These are phyloP conservation scores for Thamnaconus septentrionalis DNA, from an alignment of 2,113 vertebrate species.

Conservation along the genomic window DNA sequence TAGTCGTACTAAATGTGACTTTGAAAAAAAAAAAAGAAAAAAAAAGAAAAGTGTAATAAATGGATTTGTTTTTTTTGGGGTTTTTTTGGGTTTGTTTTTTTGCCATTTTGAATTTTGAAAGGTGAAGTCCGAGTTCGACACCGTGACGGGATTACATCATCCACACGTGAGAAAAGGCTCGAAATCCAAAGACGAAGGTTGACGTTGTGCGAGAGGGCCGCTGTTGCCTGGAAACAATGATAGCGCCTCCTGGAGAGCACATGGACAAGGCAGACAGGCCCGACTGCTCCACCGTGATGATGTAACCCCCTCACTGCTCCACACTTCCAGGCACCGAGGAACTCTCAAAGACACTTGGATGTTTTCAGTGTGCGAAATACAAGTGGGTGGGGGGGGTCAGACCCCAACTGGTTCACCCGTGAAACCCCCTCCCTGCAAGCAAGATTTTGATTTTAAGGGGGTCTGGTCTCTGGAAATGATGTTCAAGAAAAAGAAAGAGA, in stretches of 20 bases:
- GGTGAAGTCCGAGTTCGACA: constrained; percentile 53
- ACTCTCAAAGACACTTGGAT: constrained; percentile 44
- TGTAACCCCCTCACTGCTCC: constrained; percentile 54
- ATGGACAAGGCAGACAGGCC: constrained; percentile 14
- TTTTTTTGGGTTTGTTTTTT: constrained; percentile 32
- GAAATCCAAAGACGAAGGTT: constrained; percentile 55
- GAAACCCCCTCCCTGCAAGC: no score
- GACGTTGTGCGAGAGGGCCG: constrained; percentile 40
- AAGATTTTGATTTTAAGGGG: no score
- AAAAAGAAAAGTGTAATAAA: constrained; percentile 48
- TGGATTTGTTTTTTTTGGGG: constrained; percentile 47
- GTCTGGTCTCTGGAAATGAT: constrained; percentile 4
- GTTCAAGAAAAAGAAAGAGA: constrained; percentile 37
- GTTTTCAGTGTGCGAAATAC: constrained; percentile 15
- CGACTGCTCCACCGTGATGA: constrained; percentile 33
- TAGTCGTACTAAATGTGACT: constrained; percentile 53
- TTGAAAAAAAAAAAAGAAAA: constrained; percentile 22
- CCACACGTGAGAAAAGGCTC: constrained; percentile 30
- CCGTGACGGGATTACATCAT: constrained; percentile 54
- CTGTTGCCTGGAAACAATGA: constrained; percentile 69
- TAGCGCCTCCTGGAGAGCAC: constrained; percentile 42
- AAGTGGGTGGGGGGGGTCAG: no score
- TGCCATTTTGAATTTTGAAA: neutral
- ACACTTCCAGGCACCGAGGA: constrained; percentile 33
- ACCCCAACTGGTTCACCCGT: no score